phyloP scores from a whole-genome alignment of 1,140 invertebrate species.

The Dryas iulia region DNA sequence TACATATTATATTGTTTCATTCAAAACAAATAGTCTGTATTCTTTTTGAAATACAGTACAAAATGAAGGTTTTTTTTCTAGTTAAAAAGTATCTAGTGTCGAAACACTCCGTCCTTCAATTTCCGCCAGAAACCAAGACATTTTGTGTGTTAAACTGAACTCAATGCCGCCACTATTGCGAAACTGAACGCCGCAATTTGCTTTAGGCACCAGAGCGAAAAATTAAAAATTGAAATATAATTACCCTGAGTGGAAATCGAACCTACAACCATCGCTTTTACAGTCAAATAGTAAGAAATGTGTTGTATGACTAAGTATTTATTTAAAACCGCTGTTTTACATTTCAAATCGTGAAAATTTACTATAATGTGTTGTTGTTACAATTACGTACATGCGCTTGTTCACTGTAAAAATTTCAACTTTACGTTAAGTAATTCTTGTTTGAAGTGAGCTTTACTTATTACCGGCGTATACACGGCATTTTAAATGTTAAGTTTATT shows the following conservation, averaged over 20 bases:
- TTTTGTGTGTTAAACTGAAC: no score
- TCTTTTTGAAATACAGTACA: no score
- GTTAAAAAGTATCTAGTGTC: no score
- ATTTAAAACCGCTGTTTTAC: conserved; percentile 27
- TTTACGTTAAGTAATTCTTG: background rate
- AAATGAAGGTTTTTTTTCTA: no score
- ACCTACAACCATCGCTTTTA: no score
- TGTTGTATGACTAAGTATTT: conserved; percentile 16
- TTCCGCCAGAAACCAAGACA: no score
- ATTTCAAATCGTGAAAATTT: conserved; percentile 27
- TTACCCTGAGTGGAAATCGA: no score
- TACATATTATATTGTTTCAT: background rate
- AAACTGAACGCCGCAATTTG: no score
- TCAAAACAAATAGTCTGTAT: background rate
- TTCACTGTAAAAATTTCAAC: background rate
- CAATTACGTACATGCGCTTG: conserved; percentile 23
- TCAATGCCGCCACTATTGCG: no score
- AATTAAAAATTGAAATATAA: no score
- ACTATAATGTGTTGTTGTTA: conserved; percentile 30
- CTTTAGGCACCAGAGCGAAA: no score
- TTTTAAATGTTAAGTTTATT: background rate
- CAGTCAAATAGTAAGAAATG: background rate
- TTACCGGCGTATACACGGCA: background rate
- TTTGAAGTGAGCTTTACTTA: conserved; percentile 4
- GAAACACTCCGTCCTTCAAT: no score